Conservation (phyloP, 2,797 vertebrate species). For the Loriculus beryllinus region DNA sequence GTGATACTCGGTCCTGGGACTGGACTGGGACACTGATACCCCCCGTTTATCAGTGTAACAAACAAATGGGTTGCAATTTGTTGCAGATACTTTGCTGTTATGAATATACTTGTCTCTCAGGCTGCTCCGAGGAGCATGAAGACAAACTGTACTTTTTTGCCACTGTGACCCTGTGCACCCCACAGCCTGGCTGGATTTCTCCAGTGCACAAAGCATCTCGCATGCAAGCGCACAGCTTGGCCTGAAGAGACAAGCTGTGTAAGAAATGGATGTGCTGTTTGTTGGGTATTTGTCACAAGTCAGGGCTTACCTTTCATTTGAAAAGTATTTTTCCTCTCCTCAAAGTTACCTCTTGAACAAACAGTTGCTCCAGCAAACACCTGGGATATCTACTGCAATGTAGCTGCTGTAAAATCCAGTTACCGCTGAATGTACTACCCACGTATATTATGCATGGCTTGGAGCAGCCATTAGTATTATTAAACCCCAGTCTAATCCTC, state of each 20-base stretch:
- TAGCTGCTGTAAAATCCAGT: background rate
- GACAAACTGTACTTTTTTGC: background rate
- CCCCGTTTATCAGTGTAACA: background rate
- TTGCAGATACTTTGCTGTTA: background rate
- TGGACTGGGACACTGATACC: background rate
- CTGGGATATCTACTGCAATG: fast-evolving
- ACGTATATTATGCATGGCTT: background rate
- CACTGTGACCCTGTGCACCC: background rate
- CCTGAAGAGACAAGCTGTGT: background rate
- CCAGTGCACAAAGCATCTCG: background rate
- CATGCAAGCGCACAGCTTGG: background rate
- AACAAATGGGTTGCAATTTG: background rate
- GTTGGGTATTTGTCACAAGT: background rate
- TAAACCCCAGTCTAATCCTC: background rate
- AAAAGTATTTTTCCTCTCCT: background rate
- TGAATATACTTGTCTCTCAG: background rate
- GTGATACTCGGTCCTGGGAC: fast-evolving
- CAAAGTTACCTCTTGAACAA: background rate
- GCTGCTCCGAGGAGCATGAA: background rate
- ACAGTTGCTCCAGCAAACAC: background rate
- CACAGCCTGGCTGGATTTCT: background rate
- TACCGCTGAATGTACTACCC: background rate
- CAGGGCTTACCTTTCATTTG: background rate
- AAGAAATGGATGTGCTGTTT: background rate
- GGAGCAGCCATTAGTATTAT: background rate